A percentile compares a stretch with the other conserved stretches of the same genome.
These are phyloP conservation scores for Poecilobothrus nobilitatus DNA, from an alignment of 2,888 invertebrate species.

Conservation along the genomic window DNA sequence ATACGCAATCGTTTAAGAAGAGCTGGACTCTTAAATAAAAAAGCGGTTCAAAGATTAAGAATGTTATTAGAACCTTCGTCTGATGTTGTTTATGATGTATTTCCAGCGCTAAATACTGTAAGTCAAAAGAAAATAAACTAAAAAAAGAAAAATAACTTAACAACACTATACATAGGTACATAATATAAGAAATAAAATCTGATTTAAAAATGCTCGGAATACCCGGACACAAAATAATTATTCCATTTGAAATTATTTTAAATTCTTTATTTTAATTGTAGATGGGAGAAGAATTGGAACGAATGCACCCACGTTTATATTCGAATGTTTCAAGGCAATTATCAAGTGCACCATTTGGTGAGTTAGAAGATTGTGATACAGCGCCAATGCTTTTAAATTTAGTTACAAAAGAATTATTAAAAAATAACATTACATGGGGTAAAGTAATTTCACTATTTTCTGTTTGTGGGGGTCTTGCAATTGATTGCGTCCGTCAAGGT, in stretches of 20 bases:
- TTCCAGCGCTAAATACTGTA: conserved; percentile 54
- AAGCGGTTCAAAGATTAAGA: conserved; percentile 58
- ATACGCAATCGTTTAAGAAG: conserved; percentile 65
- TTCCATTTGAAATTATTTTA: too few species aligned
- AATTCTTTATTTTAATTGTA: conserved; percentile 33
- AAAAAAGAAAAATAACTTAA: not conserved
- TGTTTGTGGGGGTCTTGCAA: conserved; percentile 73
- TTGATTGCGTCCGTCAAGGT: conserved; percentile 68
- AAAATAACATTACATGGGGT: conserved; percentile 66
- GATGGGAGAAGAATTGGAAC: conserved; percentile 64
- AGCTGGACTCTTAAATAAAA: conserved; percentile 64
- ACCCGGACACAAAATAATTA: too few species aligned
- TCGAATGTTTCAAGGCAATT: conserved; percentile 67
- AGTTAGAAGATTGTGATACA: conserved; percentile 47
- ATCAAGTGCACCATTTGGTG: conserved; percentile 52
- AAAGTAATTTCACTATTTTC: conserved; percentile 73
- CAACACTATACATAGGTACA: conserved; percentile 14
- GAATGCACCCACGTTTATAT: conserved; percentile 68
- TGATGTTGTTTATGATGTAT: conserved; percentile 51
- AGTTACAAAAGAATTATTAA: conserved; percentile 62
- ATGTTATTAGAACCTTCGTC: conserved; percentile 48
- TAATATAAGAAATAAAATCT: too few species aligned
- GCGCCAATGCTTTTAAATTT: conserved; percentile 52
- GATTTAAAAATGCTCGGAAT: too few species aligned
- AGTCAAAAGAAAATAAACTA: conserved; percentile 24